Conservation (phyloP, 2,113 vertebrate genomes). For the Petromus typicus region DNA sequence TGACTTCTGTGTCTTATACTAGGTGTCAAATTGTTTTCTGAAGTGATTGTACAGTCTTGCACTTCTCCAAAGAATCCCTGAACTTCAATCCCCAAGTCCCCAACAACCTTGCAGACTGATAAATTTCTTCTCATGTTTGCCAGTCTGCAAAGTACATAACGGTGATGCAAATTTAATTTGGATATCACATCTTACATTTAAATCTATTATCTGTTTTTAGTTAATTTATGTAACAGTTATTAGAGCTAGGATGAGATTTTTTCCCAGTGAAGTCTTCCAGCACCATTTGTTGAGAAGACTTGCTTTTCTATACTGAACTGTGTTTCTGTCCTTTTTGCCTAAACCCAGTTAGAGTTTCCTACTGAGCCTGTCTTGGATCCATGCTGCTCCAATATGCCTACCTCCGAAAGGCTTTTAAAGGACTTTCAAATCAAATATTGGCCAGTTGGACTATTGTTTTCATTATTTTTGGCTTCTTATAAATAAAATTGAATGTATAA, state of each 20-base stretch:
- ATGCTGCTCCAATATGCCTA: background rate
- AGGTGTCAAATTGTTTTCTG: background rate
- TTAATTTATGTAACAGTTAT: background rate
- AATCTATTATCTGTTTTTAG: background rate
- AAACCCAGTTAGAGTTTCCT: background rate
- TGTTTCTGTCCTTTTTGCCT: background rate
- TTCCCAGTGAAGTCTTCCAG: background rate
- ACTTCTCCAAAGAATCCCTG: background rate
- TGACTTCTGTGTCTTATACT: too few species aligned
- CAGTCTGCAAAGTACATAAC: background rate
- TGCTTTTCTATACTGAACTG: background rate
- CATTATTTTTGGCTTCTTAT: background rate
- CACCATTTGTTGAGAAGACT: background rate
- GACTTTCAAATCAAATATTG: background rate
- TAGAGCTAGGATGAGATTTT: background rate
- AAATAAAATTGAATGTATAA: background rate
- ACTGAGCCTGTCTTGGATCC: background rate
- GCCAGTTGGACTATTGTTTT: background rate
- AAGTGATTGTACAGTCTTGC: background rate
- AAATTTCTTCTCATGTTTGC: background rate
- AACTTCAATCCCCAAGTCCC: background rate
- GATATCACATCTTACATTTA: background rate
- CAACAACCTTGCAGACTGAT: background rate
- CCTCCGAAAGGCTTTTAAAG: background rate
- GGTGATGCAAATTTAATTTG: background rate